Percentiles rank a stretch among this genome's conserved stretches.
Evolutionary conservation across 2,113 vertebrate species (phyloP).

Genomic region (Elephantulus edwardii): DNA sequence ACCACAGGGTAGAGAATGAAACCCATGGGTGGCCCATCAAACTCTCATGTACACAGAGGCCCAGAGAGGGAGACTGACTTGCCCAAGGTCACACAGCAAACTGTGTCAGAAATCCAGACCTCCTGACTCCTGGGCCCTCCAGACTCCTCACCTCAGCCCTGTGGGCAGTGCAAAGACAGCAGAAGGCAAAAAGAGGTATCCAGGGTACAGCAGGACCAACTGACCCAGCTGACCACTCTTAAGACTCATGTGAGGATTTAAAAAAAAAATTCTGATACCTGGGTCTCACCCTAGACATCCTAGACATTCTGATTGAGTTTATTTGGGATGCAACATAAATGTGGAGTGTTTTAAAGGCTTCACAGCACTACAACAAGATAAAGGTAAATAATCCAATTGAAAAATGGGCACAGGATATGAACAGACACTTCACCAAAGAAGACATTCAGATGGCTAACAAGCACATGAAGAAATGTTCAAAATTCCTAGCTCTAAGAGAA

Average conservation of each 20-base stretch:
- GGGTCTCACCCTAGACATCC: neutral
- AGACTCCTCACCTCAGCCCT: neutral
- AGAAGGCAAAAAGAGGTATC: neutral
- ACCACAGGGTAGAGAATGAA: neutral
- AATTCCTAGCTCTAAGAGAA: too few relatives aligned
- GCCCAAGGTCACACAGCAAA: conserved; percentile 25
- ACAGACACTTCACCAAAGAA: too few relatives aligned
- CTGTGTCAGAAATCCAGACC: neutral
- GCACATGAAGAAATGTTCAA: too few relatives aligned
- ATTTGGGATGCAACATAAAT: neutral
- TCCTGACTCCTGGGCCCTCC: neutral
- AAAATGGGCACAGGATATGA: too few relatives aligned
- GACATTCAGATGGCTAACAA: too few relatives aligned
- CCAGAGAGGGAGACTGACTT: neutral
- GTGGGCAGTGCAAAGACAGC: neutral
- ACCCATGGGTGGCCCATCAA: too few relatives aligned
- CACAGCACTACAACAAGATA: too few relatives aligned
- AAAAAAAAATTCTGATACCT: neutral
- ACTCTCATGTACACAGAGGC: neutral
- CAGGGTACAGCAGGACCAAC: neutral
- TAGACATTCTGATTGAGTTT: neutral
- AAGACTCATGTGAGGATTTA: neutral
- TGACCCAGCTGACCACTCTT: rapidly evolving
- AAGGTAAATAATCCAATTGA: too few relatives aligned
- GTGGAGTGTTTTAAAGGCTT: neutral